These are phyloP conservation scores for Arctopsyche grandis DNA, from an alignment of 1,140 invertebrate species.

Conservation along the genomic window DNA sequence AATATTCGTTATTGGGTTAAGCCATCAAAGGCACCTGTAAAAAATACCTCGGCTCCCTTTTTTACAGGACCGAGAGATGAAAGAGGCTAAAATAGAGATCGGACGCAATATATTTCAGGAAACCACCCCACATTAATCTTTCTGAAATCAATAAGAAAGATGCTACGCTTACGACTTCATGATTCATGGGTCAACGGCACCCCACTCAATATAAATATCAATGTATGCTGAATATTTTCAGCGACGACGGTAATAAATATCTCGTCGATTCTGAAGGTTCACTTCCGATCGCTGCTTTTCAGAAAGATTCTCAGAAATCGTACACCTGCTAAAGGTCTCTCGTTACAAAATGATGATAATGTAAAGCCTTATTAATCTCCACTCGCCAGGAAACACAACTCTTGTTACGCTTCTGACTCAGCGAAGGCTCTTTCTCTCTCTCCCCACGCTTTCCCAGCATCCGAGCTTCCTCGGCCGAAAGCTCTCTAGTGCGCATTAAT, in stretches of 20 bases:
- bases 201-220: neutral
- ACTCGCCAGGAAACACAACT: constrained; percentile 22
- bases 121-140: constrained; percentile 29
- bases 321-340: constrained; percentile 1
- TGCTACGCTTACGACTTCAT: neutral
- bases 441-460: neutral
- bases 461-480: neutral
- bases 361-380: neutral
- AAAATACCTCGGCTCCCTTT: constrained; percentile 5
- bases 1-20: constrained; percentile 13
- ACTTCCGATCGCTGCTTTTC: neutral
- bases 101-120: constrained; percentile 29
- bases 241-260: neutral
- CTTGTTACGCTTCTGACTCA: neutral
- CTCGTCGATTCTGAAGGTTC: neutral
- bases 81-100: constrained; percentile 18
- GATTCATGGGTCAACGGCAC: constrained; percentile 14
- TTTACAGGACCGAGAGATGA: neutral
- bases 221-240: neutral
- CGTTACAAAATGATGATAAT: constrained; percentile 26
- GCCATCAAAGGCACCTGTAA: constrained; percentile 15
- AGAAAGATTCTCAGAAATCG: neutral
- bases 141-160: constrained; percentile 29
- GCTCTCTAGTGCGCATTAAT: constrained; percentile 14
- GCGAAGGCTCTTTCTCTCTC: neutral